Base-by-base conservation (phyloP, 2,797 vertebrate genomes). In the Lerista edwardsae region DNA sequence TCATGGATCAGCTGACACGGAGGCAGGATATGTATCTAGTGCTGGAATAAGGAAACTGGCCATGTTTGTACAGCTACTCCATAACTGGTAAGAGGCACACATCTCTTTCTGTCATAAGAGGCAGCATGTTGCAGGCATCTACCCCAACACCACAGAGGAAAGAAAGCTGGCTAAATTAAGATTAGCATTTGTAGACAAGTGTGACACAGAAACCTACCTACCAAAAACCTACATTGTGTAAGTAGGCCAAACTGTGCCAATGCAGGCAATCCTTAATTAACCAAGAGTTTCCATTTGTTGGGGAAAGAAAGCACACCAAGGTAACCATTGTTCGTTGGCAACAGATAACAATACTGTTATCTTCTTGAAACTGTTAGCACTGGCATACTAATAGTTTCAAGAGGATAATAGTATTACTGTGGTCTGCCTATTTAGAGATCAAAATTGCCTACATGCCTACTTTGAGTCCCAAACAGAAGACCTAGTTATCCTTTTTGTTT, bases 211-310 rank as follows among this genome's bases (percentile, higher is more conserved):
- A 51, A 51, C 41, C 34, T 62, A 76, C 9, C 47, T 47, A 47
- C 62, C 61, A 71, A 51, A 11, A 51, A 67, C n/a, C n/a, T 55
- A 76, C 9, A 47, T 10, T 19, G n/a, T 31, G 31, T 57, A 29
- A 80, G 34, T 76, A 12, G 41, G 74, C 84, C 64, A 7, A 74
- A 47, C 44, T 78, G 72, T 55, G 61, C 72, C 88, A 62, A 14
- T 8, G 6, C 68, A 51, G 47, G 36, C 11, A 83, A 85, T 57
- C 23, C 34, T 65, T 15, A 55, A 6, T 31, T 36, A 29, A 15
- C 6, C 15, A 61, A 34, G 21, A 25, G 41, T 69, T 44, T 65
- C 64, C 7, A 69, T 59, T 69, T 62, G 44, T 23, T 34, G 41
- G 4, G 47, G 72, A 72, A 78, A 27, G 44, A 83, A 84, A 21